These are phyloP conservation scores for Diadophis punctatus DNA, from an alignment of 2,113 vertebrate species.

Conservation along the genomic window DNA sequence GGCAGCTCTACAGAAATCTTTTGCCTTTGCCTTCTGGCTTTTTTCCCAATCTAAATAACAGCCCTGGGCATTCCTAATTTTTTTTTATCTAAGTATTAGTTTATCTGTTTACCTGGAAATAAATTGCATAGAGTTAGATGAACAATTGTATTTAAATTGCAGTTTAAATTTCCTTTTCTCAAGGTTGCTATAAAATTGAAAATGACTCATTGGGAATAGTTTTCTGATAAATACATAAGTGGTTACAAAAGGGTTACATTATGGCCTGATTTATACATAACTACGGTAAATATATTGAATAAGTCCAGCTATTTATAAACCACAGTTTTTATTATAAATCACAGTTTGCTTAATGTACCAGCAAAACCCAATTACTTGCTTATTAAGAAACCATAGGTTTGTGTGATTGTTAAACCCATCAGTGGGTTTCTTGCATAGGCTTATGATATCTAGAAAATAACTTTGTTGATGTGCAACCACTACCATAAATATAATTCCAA, in stretches of 20 bases:
- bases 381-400: neutral
- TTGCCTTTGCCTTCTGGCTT: neutral
- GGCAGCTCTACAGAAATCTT: neutral
- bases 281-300: neutral
- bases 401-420: neutral
- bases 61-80: neutral
- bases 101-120: neutral
- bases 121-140: neutral
- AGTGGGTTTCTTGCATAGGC: neutral
- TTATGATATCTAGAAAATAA: neutral
- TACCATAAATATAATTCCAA: neutral
- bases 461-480: neutral
- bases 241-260: too few species aligned
- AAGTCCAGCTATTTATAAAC: neutral
- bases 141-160: neutral
- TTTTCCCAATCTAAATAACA: neutral
- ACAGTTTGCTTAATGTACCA: neutral
- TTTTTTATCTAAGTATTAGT: too few species aligned
- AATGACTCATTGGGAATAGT: neutral
- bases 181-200: neutral
- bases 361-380: neutral
- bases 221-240: neutral
- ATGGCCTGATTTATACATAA: neutral
- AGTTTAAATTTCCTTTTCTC: neutral
- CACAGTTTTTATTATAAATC: too few species aligned